Base-by-base conservation (phyloP, 2,888 invertebrate species). In the Germaria angustata region DNA sequence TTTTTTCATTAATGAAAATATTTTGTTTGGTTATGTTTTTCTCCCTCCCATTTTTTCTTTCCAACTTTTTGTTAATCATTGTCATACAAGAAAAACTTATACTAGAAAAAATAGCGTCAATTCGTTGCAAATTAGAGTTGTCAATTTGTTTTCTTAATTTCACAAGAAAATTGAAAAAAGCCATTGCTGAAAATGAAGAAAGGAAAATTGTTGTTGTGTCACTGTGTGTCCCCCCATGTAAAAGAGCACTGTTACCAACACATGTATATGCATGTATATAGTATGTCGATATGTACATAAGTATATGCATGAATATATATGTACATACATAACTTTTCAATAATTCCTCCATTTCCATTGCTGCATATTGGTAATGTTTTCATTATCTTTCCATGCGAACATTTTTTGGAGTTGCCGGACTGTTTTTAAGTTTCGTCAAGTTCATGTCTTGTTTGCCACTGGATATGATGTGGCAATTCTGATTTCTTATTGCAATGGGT, bases 1-100 rank as follows among this genome's bases (percentile, higher is more conserved):
- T 78, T 79, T 81, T 83, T 80, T 69, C 57, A 24, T 63, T 66
- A 65, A 41, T 34, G 68, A 75, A 68, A 72, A 66, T 75, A 61
- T 80, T 76, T 76, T 72, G 73, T 84, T 80, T 80, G 82, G 84
- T 82, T 80, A 81, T 39, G 84, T 76, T 80, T 79, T 76, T 76
- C 79, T 79, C 82, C 82, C 79, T 79, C 79, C 82, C 79, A 66
- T 79, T 82, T 53, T 78, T 69, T 44, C 11, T 66, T 69, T 63
- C 28, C 6, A 28, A 28, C 4, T 28, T n/a, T n/a, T 28, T 28
- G 4, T 28, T 28, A 5, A 6, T 5, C 28, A 5, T 76, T 61
- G 41, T 41, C 39, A n/a, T 36, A 1, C 17, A 9, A 3, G 13
- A 11, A n/a, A n/a, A n/a, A n/a, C n/a, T n/a, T n/a, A n/a, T 28